These are phyloP conservation scores for Leuciscus idus DNA, from an alignment of 2,113 vertebrate species.

Conservation along the genomic window DNA sequence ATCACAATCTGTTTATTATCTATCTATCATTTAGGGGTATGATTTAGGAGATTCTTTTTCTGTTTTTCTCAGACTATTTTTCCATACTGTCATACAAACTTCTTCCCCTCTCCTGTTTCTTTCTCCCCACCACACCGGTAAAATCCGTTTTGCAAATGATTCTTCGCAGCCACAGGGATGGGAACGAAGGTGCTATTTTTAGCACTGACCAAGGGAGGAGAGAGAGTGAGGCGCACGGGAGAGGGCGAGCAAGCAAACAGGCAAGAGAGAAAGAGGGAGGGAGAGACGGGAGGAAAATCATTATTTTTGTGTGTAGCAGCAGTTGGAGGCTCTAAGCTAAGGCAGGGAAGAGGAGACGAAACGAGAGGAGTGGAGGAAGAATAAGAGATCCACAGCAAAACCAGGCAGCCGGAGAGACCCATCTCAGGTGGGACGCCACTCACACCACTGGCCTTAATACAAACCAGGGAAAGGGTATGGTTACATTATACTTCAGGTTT, in stretches of 20 bases:
- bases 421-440: conserved; percentile 39
- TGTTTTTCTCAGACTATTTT: not conserved
- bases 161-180: conserved; percentile 43
- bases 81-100: not conserved
- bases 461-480: not conserved
- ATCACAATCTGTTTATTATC: not conserved
- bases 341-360: conserved; percentile 24
- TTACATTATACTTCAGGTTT: conserved; percentile 2
- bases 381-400: conserved; percentile 22
- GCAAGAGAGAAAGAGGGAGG: conserved; percentile 27
- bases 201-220: conserved; percentile 44
- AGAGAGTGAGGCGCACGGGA: conserved; percentile 16
- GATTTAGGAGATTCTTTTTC: not conserved
- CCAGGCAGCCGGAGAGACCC: conserved; percentile 39
- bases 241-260: conserved; percentile 23
- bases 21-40: not conserved
- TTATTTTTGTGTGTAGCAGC: conserved; percentile 47
- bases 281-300: conserved; percentile 21
- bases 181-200: conserved; percentile 58
- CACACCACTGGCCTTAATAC: not conserved
- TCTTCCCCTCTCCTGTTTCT: not conserved
- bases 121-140: conserved; percentile 41
- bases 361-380: conserved; percentile 37
- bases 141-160: conserved; percentile 58
- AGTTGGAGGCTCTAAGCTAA: conserved; percentile 47